Evolutionary conservation across 2,113 vertebrate species (phyloP).

Genomic region (Chaetops frenatus): DNA sequence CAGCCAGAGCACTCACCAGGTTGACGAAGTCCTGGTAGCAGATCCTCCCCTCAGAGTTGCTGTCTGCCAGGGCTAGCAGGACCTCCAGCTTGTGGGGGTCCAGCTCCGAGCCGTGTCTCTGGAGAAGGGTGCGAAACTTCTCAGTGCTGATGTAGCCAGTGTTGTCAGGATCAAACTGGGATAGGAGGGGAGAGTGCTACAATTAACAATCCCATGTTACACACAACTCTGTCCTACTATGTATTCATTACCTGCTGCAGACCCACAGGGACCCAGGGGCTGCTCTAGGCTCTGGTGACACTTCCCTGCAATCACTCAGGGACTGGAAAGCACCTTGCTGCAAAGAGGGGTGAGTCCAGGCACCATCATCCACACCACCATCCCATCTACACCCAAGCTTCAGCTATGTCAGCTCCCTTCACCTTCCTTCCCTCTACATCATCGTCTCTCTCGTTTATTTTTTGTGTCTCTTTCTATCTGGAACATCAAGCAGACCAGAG

Average conservation of each 20-base stretch:
- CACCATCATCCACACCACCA: not conserved
- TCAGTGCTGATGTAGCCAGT: slow-evolving; percentile 94
- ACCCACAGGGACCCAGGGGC: not conserved
- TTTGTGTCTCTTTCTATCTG: not conserved
- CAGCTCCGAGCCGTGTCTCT: slow-evolving; percentile 84
- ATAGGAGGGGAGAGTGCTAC: slow-evolving; percentile 1
- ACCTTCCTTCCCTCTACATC: not conserved
- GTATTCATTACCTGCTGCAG: not conserved
- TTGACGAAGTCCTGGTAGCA: slow-evolving; percentile 97
- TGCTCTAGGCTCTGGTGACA: not conserved
- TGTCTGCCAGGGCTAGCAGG: slow-evolving; percentile 89
- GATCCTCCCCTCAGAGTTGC: slow-evolving; percentile 89
- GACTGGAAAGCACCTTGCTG: not conserved
- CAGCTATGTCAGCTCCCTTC: not conserved
- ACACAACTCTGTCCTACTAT: not conserved
- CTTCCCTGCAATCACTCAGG: not conserved
- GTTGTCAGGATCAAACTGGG: slow-evolving; percentile 89
- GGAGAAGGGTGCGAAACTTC: slow-evolving; percentile 88
- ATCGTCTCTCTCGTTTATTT: not conserved
- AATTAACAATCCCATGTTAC: not conserved
- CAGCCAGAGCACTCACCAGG: slow-evolving; percentile 80
- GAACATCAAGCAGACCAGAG: not conserved
- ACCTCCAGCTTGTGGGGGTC: slow-evolving; percentile 96
- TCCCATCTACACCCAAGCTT: not conserved
- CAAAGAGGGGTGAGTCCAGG: not conserved